Conservation (phyloP, 2,888 invertebrate genomes). For the Ormia ochracea region DNA sequence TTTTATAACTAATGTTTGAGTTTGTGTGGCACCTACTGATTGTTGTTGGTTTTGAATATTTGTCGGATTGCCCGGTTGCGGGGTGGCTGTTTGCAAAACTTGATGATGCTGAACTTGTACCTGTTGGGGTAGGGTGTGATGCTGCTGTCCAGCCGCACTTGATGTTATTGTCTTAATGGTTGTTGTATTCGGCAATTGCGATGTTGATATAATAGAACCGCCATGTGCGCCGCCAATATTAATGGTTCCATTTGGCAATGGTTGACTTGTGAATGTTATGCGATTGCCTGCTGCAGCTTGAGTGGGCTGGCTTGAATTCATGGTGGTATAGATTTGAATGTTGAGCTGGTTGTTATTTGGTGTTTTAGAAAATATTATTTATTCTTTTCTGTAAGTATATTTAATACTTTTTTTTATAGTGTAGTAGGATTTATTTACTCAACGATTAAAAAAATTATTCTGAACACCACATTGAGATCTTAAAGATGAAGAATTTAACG, state of each 20-base stretch:
- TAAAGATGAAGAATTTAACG: conserved; percentile 19
- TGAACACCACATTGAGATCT: conserved; percentile 54
- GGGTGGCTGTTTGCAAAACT: conserved; percentile 61
- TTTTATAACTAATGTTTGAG: conserved; percentile 78
- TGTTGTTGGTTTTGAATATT: conserved; percentile 67
- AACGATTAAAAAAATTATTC: conserved; percentile 26
- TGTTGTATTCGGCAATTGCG: conserved; percentile 77
- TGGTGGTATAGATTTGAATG: conserved; percentile 57
- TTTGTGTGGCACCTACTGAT: conserved; percentile 77
- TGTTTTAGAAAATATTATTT: conserved; percentile 54
- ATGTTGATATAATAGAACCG: conserved; percentile 76
- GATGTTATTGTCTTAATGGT: conserved; percentile 76
- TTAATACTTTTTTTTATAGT: no score
- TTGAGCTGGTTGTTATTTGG: background rate
- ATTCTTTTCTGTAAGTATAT: conserved; percentile 71
- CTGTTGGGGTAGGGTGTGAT: conserved; percentile 70
- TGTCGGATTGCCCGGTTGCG: conserved; percentile 64
- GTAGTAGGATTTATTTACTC: background rate
- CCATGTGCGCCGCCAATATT: conserved; percentile 78
- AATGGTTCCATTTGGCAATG: conserved; percentile 84
- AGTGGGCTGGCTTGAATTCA: conserved; percentile 75
- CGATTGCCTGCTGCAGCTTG: conserved; percentile 77
- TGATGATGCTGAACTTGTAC: conserved; percentile 68
- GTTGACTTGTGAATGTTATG: conserved; percentile 81
- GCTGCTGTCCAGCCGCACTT: conserved; percentile 68